Conservation (phyloP, 2,113 vertebrate genomes). For the Corythaeola cristata region DNA sequence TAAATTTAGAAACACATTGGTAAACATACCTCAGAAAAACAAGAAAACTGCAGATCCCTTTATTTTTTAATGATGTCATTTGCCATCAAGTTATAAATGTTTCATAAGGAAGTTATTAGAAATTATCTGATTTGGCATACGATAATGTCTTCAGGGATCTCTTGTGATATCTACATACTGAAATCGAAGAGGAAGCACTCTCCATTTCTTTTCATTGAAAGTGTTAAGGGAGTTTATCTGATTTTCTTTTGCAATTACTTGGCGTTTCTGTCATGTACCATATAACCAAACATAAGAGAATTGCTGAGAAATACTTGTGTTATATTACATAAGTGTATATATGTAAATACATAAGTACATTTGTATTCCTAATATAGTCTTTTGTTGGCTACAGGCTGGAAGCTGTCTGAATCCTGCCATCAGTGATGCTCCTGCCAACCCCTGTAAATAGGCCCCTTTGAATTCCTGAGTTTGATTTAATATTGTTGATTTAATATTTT, state of each 20-base stretch:
- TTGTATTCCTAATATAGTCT: background rate
- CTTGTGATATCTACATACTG: background rate
- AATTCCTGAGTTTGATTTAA: conserved; percentile 49
- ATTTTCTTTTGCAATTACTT: background rate
- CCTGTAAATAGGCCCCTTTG: conserved; percentile 32
- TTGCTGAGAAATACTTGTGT: background rate
- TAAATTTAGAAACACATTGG: background rate
- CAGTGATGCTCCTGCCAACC: background rate
- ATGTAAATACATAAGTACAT: background rate
- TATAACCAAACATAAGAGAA: background rate
- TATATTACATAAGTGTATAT: background rate
- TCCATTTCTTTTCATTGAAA: background rate
- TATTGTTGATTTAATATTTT: conserved; percentile 54
- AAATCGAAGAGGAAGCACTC: background rate
- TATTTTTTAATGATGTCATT: background rate
- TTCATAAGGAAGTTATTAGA: background rate
- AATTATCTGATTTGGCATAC: conserved; percentile 1
- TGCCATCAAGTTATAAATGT: background rate
- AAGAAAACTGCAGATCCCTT: background rate
- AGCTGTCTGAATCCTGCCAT: background rate
- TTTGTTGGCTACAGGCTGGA: background rate
- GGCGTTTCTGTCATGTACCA: background rate
- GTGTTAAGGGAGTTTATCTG: background rate
- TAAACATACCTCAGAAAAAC: background rate
- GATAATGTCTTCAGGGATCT: background rate